phyloP scores from a whole-genome alignment of 1,140 invertebrate genomes.

The Druon quercuslanigerum region DNA sequence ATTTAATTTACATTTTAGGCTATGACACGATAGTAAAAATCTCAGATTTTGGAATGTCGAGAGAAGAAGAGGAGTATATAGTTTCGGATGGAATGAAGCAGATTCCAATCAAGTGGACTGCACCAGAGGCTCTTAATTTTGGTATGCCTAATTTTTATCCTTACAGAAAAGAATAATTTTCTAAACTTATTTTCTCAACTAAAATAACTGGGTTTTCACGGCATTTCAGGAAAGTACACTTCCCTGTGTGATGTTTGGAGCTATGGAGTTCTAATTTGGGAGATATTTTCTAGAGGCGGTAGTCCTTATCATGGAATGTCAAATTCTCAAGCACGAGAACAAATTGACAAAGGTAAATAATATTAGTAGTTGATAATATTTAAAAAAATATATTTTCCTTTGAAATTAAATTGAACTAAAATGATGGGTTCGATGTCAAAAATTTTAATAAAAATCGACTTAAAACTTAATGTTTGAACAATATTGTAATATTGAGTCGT shows the following conservation, averaged over 20 bases:
- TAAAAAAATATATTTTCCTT: too few relatives aligned
- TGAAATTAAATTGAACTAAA: too few relatives aligned
- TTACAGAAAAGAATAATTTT: constrained; percentile 18
- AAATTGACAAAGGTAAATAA: constrained; percentile 89
- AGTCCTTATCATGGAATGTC: constrained; percentile 96
- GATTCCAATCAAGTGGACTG: constrained; percentile 99
- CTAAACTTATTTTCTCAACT: background rate
- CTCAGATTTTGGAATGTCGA: constrained; percentile 98
- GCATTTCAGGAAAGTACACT: constrained; percentile 91
- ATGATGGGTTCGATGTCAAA: too few relatives aligned
- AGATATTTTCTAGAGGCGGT: constrained; percentile 95
- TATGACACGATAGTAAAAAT: constrained; percentile 94
- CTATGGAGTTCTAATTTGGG: constrained; percentile 97
- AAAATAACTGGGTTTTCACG: background rate
- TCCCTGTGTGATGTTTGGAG: constrained; percentile 99
- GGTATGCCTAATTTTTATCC: constrained; percentile 76
- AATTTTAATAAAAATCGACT: too few relatives aligned
- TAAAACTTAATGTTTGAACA: too few relatives aligned
- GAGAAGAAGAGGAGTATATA: constrained; percentile 97
- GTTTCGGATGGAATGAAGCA: constrained; percentile 98
- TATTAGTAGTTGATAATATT: too few relatives aligned
- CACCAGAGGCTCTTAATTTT: constrained; percentile 96
- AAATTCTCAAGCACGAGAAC: constrained; percentile 93
- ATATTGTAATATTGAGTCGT: too few relatives aligned
- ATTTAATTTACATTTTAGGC: constrained; percentile 69